Base-by-base conservation (phyloP, 2,797 vertebrate species). In the Silurus aristotelis region DNA sequence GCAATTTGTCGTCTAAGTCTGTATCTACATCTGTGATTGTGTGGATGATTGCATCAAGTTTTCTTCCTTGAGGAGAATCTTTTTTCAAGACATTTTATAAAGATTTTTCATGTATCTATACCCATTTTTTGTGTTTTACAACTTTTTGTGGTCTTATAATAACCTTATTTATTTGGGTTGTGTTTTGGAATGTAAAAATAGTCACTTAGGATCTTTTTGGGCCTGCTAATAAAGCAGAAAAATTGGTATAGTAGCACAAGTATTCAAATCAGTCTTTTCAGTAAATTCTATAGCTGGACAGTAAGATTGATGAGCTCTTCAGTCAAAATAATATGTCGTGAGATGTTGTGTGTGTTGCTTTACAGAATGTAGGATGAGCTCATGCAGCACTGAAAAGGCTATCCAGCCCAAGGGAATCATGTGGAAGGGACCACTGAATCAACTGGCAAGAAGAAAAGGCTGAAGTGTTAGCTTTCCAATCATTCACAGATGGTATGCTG, bases 311-410 rank as follows among this genome's bases (percentile, higher is more conserved):
- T 84, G 75, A 70, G 52, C 31, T 84, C 31, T n/a, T 48, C 22
- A 48, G 67, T 85, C 15, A 72, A 46, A 80, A 72, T 68, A 58
- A 78, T 84, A 78, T n/a, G 55, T 71, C 22, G n/a, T 38, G 52
- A 68, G 55, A 61, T 60, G 52, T 71, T 78, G 64, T 70, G 55
- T 71, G 83, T 70, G 56, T 71, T 63, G 77, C 56, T 85, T 71
- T 66, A 52, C 46, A 78, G 83, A 80, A 85, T 71, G 15, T 85
- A 71, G 38, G 76, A 80, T 80, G 58, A 72, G 79, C 27, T 78
- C 27, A 46, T 63, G 66, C n/a, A 71, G 19, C 25, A 19, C 52
- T 31, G 52, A 56, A 76, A 76, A 31, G 8, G 1, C 52, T 58
- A 76, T 56, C 73, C 73, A 56, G 17, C 52, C 73, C 15, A 6